Conservation (phyloP, 2,888 invertebrate species). For the Tenthredo livida region DNA sequence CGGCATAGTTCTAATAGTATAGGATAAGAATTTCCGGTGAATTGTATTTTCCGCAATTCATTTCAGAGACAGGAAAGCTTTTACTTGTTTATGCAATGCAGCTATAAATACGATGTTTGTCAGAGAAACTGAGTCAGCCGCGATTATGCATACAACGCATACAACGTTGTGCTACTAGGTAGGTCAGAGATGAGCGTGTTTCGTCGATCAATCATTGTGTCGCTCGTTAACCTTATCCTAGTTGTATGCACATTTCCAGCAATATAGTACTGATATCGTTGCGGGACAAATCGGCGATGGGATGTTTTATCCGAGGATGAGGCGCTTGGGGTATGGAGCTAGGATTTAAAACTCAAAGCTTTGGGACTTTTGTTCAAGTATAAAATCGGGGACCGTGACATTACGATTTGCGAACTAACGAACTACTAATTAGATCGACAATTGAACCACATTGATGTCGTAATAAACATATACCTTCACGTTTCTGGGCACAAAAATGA, state of each 20-base stretch:
- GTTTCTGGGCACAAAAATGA: background rate
- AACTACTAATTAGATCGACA: conserved; percentile 24
- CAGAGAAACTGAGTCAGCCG: background rate
- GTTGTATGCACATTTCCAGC: conserved; percentile 16
- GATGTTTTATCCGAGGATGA: conserved; percentile 21
- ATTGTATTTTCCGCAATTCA: background rate
- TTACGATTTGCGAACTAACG: conserved; percentile 25
- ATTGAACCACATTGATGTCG: conserved; percentile 22
- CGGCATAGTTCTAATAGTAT: background rate
- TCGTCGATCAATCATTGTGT: conserved; percentile 38
- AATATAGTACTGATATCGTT: background rate
- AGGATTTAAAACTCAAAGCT: conserved; percentile 27
- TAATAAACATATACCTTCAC: background rate
- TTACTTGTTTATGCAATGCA: background rate
- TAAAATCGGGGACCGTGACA: background rate
- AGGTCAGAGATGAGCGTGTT: conserved; percentile 37
- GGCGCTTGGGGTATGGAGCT: background rate
- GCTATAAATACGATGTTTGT: background rate
- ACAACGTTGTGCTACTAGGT: conserved; percentile 16
- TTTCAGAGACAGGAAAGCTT: background rate
- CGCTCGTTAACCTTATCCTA: conserved; percentile 43
- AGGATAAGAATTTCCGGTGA: background rate
- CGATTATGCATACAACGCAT: background rate
- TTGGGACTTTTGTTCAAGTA: background rate
- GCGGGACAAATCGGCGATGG: background rate